Base-by-base conservation (phyloP, 1,140 invertebrate genomes). In the Hyposmocoma kahamanoa region DNA sequence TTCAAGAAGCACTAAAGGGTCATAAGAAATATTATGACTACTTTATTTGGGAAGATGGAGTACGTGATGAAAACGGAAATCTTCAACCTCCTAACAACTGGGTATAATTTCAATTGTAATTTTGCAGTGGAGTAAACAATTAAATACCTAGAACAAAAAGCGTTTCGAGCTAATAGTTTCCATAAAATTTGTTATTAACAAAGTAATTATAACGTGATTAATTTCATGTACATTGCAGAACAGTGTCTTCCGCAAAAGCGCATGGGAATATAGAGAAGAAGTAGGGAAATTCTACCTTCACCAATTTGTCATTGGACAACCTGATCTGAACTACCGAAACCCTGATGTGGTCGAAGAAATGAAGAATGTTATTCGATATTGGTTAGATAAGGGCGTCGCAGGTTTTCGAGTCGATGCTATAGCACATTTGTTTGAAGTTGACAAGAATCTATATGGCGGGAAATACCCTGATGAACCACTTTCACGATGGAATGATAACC, bases 301-400 rank as follows among this genome's bases (percentile, higher is more conserved):
- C 69, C 89, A 91, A 57, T 93, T 92, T 63, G 62, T 86, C 0
- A 65, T 67, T 13, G 85, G 88, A 38, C 91, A 93, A 59, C 92
- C 93, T 0, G 92, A 94, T 67, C 75, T 94, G 0, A 94, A 94
- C 67, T 91, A 90, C 59, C 72, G 88, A 11, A 90, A 91, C 69
- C 79, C 85, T 9, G 65, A 73, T 42, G 89, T 94, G 1, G 71
- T 87, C 0, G 70, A 89, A 54, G 89, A 90, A 59, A 89, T 94
- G 78, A 89, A 90, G 90, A 78, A 92, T n/a, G 86, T 93, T 18
- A 67, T 95, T 11, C 72, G 84, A n/a, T 95, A 93, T 69, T 96
- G 95, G 94, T 56, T 96, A 3, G 82, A 90, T 0, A 90, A 89
- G 75, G 93, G 92, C n/a, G 91, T 95, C 0, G 91, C 92, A 67